Percentiles rank a stretch among this genome's conserved stretches.
phyloP scores from a whole-genome alignment of 2,888 invertebrate genomes.

The Hypomecis punctinalis region DNA sequence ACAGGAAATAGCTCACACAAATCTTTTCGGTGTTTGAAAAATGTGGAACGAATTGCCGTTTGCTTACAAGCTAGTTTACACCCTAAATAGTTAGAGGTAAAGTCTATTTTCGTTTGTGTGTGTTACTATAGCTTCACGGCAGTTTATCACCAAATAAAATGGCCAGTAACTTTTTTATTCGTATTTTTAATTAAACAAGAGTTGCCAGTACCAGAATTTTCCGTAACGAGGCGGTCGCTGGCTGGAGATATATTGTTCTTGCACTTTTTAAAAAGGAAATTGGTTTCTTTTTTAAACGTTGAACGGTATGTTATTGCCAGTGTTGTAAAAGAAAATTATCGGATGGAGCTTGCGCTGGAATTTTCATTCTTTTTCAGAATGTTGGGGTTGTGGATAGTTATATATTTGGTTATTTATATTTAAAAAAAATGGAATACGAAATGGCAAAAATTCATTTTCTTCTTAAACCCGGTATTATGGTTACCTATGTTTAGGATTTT shows the following conservation, averaged over 20 bases:
- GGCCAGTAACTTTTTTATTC: constrained; percentile 78
- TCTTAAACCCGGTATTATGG: no score
- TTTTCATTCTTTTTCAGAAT: not conserved
- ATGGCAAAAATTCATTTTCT: no score
- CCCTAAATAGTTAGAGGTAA: constrained; percentile 41
- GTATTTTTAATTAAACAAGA: constrained; percentile 83
- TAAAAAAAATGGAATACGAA: no score
- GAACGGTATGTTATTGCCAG: not conserved
- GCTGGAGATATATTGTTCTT: constrained; percentile 39
- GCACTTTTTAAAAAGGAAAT: constrained; percentile 27
- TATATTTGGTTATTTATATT: not conserved
- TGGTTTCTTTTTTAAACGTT: constrained; percentile 1
- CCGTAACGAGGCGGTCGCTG: constrained; percentile 62
- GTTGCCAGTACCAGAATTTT: constrained; percentile 64
- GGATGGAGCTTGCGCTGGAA: not conserved
- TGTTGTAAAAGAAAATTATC: not conserved
- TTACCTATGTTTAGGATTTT: no score
- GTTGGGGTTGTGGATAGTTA: not conserved
- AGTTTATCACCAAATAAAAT: constrained; percentile 81
- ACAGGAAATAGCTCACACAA: constrained; percentile 74
- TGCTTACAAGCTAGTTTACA: constrained; percentile 40
- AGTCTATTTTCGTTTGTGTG: constrained; percentile 50
- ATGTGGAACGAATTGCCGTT: constrained; percentile 52
- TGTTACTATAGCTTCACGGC: constrained; percentile 50
- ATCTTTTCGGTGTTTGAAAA: constrained; percentile 58